A percentile compares a stretch with the other conserved stretches of the same genome.
Evolutionary conservation across 1,140 invertebrate species (phyloP).

Genomic region (Coptotermes formosanus): DNA sequence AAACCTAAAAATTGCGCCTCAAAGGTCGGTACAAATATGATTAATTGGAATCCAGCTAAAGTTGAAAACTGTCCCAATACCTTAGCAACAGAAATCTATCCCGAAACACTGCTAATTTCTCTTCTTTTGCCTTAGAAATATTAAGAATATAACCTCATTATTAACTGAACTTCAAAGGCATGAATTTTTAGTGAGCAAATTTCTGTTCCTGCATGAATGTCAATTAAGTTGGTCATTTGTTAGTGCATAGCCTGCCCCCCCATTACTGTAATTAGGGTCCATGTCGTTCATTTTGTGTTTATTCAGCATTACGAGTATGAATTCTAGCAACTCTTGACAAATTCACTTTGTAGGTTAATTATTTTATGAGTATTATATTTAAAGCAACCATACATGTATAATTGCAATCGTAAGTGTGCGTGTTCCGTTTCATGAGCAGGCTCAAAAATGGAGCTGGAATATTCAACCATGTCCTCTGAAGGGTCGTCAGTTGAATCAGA

Average conservation of each 20-base stretch:
- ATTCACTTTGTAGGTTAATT: not conserved
- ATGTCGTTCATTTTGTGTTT: not conserved
- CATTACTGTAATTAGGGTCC: not conserved
- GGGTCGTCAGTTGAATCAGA: slow-evolving; percentile 26
- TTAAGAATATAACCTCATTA: not conserved
- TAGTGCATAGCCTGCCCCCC: not conserved
- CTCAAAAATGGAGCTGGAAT: slow-evolving; percentile 33
- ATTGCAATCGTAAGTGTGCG: not conserved
- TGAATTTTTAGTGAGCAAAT: not conserved
- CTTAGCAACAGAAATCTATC: not conserved
- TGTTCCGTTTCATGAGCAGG: not conserved
- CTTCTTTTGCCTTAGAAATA: slow-evolving; percentile 6
- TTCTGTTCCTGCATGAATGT: not conserved
- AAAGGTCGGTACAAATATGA: slow-evolving; percentile 33
- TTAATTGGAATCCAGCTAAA: slow-evolving; percentile 21
- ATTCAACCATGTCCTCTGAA: slow-evolving; percentile 34
- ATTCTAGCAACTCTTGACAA: not conserved
- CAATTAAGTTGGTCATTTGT: not conserved
- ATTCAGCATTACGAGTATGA: not conserved
- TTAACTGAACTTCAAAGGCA: not conserved
- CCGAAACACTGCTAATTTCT: slow-evolving; percentile 1
- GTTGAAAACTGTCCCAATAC: not conserved
- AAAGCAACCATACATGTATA: not conserved
- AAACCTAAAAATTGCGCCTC: slow-evolving; percentile 34
- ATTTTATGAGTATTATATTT: not conserved